A percentile compares a stretch with the other conserved stretches of the same genome.
These are phyloP conservation scores for Oxystoma pomonae DNA, from an alignment of 2,888 invertebrate genomes.

Conservation along the genomic window DNA sequence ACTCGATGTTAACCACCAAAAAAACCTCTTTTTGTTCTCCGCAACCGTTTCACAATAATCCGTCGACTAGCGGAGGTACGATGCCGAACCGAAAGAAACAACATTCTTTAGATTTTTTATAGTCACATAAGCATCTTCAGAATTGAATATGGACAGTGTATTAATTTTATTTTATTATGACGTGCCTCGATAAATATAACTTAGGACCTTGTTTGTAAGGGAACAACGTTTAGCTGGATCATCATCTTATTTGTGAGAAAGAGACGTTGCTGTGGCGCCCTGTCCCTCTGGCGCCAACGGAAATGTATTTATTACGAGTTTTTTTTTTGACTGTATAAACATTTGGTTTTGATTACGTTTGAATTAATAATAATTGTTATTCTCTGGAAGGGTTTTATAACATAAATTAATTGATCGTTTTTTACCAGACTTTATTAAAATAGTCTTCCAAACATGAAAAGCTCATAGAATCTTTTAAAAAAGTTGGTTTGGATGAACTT, in stretches of 20 bases:
- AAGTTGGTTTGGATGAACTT: no score
- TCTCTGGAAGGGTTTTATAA: no score
- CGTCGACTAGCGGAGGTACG: not conserved
- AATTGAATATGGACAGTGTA: conserved; percentile 36
- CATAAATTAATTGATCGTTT: no score
- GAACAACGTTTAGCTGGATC: not conserved
- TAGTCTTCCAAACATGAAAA: no score
- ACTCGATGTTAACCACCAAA: not conserved
- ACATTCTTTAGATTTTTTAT: conserved; percentile 43
- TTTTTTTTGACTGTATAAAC: conserved; percentile 13
- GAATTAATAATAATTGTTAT: no score
- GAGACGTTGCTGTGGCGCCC: conserved; percentile 40
- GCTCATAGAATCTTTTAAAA: no score
- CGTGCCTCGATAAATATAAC: conserved; percentile 44
- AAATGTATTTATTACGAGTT: conserved; percentile 22
- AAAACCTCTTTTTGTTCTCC: not conserved
- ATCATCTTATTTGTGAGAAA: not conserved
- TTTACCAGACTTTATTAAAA: no score
- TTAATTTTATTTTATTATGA: conserved; percentile 48
- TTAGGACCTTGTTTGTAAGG: conserved; percentile 26
- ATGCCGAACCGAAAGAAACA: conserved; percentile 26
- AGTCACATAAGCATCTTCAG: conserved; percentile 33
- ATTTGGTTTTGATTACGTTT: not conserved
- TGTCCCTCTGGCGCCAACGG: conserved; percentile 44
- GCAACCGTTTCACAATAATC: not conserved